These are phyloP conservation scores for Lepus timidus DNA, from an alignment of 2,113 vertebrate species.

Conservation along the genomic window DNA sequence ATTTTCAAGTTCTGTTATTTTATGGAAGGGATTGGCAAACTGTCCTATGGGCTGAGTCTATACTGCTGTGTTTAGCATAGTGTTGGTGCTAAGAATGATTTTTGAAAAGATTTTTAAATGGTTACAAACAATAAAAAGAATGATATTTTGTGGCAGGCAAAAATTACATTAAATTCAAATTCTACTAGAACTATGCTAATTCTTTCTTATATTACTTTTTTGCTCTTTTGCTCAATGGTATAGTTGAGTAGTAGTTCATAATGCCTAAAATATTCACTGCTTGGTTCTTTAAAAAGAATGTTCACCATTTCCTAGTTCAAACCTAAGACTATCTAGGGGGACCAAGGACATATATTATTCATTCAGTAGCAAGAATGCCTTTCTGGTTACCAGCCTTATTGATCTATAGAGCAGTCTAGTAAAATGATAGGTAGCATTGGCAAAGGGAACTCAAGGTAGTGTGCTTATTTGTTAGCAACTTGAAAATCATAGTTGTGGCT, in stretches of 20 bases:
- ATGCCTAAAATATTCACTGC: not conserved
- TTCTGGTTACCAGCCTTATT: not conserved
- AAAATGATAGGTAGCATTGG: not conserved
- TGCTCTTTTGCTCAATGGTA: not conserved
- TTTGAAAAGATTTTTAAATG: constrained; percentile 34
- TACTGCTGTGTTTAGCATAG: not conserved
- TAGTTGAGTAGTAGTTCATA: not conserved
- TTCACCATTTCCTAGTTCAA: not conserved
- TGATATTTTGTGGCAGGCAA: not conserved
- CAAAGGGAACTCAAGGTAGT: not conserved
- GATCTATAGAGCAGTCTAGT: not conserved
- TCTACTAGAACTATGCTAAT: not conserved
- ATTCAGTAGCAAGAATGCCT: not conserved
- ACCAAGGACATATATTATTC: not conserved
- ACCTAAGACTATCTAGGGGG: not conserved
- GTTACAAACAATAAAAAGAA: constrained; percentile 45
- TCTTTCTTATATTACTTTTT: not conserved
- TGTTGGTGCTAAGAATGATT: not conserved
- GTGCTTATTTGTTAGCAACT: not conserved
- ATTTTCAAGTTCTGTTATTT: not conserved
- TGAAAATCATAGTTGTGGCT: not conserved
- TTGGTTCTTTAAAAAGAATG: not conserved
- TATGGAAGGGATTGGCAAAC: not conserved
- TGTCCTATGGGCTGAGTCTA: not conserved
- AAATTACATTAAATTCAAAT: constrained; percentile 1